Evolutionary conservation across 2,797 vertebrate genomes (phyloP).

Genomic region (Tiaroga cobitis): DNA sequence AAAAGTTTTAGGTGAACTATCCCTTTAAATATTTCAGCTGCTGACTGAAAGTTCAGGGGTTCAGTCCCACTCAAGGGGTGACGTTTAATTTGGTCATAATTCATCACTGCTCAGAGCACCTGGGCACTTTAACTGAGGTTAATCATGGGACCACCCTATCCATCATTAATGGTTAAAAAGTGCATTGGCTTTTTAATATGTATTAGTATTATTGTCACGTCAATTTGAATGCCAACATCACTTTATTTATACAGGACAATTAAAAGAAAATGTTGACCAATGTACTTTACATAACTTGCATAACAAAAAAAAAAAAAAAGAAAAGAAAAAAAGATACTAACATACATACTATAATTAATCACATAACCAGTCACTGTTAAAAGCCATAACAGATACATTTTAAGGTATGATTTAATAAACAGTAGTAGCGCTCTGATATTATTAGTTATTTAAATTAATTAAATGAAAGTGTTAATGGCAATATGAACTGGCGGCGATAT

Average conservation of each 20-base stretch:
- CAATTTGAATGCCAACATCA: not conserved
- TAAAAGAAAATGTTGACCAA: not conserved
- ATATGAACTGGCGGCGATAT: too few species aligned
- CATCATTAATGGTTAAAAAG: not conserved
- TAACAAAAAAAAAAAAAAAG: too few species aligned
- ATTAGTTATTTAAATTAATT: too few species aligned
- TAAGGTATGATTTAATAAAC: too few species aligned
- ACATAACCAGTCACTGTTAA: too few species aligned
- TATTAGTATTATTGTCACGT: not conserved
- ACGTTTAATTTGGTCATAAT: not conserved
- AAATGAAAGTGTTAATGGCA: too few species aligned
- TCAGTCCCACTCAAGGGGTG: not conserved
- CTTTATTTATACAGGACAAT: not conserved
- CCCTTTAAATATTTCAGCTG: not conserved
- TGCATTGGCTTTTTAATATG: not conserved
- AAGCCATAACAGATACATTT: too few species aligned
- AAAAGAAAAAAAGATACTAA: too few species aligned
- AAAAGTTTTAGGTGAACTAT: not conserved
- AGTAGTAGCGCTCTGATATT: too few species aligned
- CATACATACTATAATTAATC: too few species aligned
- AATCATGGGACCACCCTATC: not conserved
- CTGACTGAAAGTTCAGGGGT: not conserved
- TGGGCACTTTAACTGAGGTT: not conserved
- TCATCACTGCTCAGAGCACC: not conserved
- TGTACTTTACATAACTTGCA: not conserved